Base-by-base conservation (phyloP, 2,888 invertebrate species). In the Tigriopus californicus region DNA sequence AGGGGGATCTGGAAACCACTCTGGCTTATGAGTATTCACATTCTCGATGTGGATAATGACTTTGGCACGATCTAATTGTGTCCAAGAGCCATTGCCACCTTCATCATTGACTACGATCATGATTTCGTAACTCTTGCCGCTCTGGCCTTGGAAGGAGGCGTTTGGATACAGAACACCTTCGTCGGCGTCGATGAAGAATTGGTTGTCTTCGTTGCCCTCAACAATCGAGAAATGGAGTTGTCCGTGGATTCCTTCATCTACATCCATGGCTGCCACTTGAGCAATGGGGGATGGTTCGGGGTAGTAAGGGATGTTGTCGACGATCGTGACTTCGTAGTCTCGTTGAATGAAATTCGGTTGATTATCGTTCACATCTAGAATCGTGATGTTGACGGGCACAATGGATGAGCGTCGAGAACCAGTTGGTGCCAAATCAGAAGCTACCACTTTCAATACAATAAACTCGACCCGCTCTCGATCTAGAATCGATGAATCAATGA, bases 331-430 rank as follows among this genome's bases (percentile, higher is more conserved):
- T 65, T 80, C 79, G 70, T 89, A 91, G 10, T 78, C 78, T 52
- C 79, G 78, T 65, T 83, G 82, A 0, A 78, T 79, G 70, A 94
- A 92, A 49, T 79, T 73, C 0, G 92, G 92, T 0, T 81, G 73
- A 71, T 91, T 88, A 71, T 92, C 91, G 70, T 92, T 91, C n/a
- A 85, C 79, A 69, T 92, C 91, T 25, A 78, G 68, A 11, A 68
- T 64, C 6, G 80, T 81, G 48, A 89, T 79, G 67, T 82, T 78
- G 1, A 88, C 74, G 52, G 59, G 59, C 20, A 59, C 52, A 5
- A 42, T 33, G 15, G 59, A 42, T 15, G 80, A 79, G 65, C 83
- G 78, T 62, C 80, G 78, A 0, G 80, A 74, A 53, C 80, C 79
- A 1, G 77, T 68, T 0, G 84, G 81, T 0, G 85, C 89, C 61